Percentiles rank a stretch among this genome's conserved stretches.
Conservation (phyloP, 2,113 vertebrate species). For the Melanocharis versteri region DNA sequence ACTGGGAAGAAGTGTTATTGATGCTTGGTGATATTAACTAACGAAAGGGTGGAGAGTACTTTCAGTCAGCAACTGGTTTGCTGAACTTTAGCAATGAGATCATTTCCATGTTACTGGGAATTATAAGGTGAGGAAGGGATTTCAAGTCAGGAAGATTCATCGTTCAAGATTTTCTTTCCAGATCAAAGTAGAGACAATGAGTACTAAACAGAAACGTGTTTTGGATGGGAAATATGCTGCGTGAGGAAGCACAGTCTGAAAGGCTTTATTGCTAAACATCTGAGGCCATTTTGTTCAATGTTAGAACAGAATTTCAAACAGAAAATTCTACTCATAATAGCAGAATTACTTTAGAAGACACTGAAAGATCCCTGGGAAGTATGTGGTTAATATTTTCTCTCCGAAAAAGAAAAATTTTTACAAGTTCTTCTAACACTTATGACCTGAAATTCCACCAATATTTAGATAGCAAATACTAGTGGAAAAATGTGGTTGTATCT, state of each 20-base stretch:
- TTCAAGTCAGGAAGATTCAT: neutral
- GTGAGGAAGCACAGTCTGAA: neutral
- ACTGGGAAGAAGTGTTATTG: neutral
- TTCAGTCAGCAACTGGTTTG: neutral
- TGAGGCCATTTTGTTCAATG: neutral
- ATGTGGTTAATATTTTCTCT: neutral
- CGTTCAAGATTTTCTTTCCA: neutral
- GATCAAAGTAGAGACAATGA: neutral
- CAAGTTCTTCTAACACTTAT: neutral
- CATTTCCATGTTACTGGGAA: neutral
- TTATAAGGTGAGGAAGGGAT: neutral
- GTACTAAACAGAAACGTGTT: neutral
- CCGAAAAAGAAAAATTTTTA: accelerated
- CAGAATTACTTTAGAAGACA: neutral
- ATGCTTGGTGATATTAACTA: neutral
- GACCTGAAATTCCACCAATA: neutral
- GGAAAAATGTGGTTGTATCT: neutral
- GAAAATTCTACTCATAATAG: neutral
- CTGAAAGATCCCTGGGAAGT: neutral
- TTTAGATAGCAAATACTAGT: neutral
- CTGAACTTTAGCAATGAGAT: neutral
- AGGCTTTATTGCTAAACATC: neutral
- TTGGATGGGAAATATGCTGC: accelerated
- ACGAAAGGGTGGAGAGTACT: neutral
- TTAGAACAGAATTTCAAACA: neutral